Evolutionary conservation across 92 coral and sea anemone genomes (phyloP).

Genomic region (Umimayanthus chanpuru): DNA sequence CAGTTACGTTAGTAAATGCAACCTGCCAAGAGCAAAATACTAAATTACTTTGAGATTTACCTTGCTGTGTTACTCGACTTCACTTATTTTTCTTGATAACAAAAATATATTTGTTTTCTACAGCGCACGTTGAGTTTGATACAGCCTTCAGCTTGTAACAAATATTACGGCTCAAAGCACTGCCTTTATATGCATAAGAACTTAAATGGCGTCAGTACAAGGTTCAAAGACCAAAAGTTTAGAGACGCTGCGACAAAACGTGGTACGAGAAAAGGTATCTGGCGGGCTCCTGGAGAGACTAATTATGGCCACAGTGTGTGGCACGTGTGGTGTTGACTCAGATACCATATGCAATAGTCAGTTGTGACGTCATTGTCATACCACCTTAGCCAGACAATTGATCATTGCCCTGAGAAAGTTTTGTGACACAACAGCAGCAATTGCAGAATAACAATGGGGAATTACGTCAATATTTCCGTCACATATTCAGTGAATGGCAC

Average conservation of each 20-base stretch:
- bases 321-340: neutral
- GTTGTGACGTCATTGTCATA: neutral
- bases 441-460: no score
- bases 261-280: neutral
- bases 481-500: no score
- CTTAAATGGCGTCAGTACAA: neutral
- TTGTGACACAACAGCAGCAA: neutral
- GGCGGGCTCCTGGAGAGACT: neutral
- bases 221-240: neutral
- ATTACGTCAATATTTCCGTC: no score
- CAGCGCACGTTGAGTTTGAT: neutral
- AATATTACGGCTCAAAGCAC: neutral
- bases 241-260: neutral
- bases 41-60: neutral
- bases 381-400: neutral
- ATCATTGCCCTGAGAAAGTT: neutral
- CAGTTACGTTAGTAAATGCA: no score
- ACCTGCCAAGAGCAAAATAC: no score
- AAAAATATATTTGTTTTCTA: no score
- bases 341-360: neutral
- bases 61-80: neutral
- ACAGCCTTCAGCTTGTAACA: neutral
- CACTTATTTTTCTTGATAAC: no score
- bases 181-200: no score
- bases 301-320: neutral